Evolutionary conservation across 1,140 invertebrate genomes (phyloP).

Genomic region (Galleria mellonella): DNA sequence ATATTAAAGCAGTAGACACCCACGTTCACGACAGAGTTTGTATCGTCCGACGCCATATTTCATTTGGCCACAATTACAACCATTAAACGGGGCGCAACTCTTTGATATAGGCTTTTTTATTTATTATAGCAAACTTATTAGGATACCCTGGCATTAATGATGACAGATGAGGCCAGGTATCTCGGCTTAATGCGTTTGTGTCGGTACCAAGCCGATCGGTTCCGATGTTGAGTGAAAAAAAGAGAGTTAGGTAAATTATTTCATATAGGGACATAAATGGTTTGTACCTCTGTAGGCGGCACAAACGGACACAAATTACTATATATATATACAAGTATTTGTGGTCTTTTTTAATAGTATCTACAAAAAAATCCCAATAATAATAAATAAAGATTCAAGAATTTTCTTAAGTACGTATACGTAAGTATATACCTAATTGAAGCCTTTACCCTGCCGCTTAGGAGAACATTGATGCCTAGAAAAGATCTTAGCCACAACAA

Average conservation of each 20-base stretch:
- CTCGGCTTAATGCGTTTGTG: constrained; percentile 55
- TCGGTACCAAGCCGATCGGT: constrained; percentile 38
- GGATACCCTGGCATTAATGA: constrained; percentile 70
- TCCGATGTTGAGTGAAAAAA: constrained; percentile 35
- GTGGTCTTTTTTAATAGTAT: too few species aligned
- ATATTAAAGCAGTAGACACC: constrained; percentile 60
- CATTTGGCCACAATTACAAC: constrained; percentile 68
- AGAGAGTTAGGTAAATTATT: constrained; percentile 44
- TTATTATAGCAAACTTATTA: constrained; percentile 71
- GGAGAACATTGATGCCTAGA: too few species aligned
- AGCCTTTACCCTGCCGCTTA: too few species aligned
- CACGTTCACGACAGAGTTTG: constrained; percentile 59
- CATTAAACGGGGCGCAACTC: constrained; percentile 66
- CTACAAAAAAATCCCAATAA: too few species aligned
- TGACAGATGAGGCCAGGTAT: constrained; percentile 66
- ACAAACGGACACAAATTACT: not conserved
- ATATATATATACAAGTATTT: too few species aligned
- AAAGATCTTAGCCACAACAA: too few species aligned
- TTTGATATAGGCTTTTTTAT: constrained; percentile 65
- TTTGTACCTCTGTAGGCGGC: not conserved
- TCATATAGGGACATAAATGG: constrained; percentile 22
- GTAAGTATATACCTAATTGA: too few species aligned
- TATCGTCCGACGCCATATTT: constrained; percentile 55
- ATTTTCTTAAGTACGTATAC: too few species aligned
- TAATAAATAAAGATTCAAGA: too few species aligned